Evolutionary conservation across 2,113 vertebrate genomes (phyloP).

Genomic region (Zosterops japonicus): DNA sequence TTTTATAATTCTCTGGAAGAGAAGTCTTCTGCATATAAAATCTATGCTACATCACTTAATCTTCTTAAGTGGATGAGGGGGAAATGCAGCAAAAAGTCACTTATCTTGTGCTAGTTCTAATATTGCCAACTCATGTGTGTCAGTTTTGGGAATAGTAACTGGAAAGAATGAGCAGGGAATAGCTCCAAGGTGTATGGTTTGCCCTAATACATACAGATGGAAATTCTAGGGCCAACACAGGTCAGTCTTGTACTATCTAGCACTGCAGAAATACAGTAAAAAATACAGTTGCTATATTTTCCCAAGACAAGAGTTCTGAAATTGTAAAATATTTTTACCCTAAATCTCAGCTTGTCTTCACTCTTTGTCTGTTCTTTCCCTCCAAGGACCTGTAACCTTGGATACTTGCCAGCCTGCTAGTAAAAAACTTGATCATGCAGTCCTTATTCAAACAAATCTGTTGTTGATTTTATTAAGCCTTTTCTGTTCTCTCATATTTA

Average conservation of each 20-base stretch:
- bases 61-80: neutral
- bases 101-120: neutral
- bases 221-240: neutral
- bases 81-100: neutral
- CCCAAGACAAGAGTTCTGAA: neutral
- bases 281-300: neutral
- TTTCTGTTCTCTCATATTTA: neutral
- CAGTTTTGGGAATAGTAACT: neutral
- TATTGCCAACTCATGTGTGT: neutral
- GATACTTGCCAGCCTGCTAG: neutral
- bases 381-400: neutral
- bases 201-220: neutral
- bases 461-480: neutral
- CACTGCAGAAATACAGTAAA: neutral
- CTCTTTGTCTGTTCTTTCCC: neutral
- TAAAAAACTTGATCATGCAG: neutral
- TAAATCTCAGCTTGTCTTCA: neutral
- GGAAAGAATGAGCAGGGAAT: neutral
- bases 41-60: neutral
- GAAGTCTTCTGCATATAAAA: constrained; percentile 5
- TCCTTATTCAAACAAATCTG: constrained; percentile 20
- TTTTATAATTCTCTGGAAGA: neutral
- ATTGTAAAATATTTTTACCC: neutral
- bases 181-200: neutral
- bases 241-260: neutral